Evolutionary conservation across 2,888 invertebrate species (phyloP), one percentile per base, ranked within the genome.

Genomic region (Ornithoptera alexandrae): DNA sequence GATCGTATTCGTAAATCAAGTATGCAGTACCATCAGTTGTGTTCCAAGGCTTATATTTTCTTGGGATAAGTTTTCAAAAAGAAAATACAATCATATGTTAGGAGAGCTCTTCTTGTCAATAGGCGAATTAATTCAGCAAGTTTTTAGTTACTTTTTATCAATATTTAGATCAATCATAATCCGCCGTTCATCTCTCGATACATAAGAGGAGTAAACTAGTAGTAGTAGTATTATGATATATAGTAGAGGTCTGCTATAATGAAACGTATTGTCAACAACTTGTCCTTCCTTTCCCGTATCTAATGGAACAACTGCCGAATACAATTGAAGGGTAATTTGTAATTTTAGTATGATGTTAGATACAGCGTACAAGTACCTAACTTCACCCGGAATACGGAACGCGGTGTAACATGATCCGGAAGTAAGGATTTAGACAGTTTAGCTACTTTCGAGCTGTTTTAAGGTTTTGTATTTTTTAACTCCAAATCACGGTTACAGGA

Each of bases 201-300:
- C 46, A 46, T 46, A 12, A 4, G 15, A 46, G 12, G 4, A 12
- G 46, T 46, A 12, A 46, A 46, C 46, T 46, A 46, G 15, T 15
- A 15, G 4, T 46, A 15, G 15, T 12, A 22, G 22, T 22, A 22
- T 22, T 22, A 22, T 22, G 22, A 22, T 22, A 15, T 8, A 8
- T 12, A 12, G 42, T 8, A 17, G 50, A 17, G 15, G 15, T 17
- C 1, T 15, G 5, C 50, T 18, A 17, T 50, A 15, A 50, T 50
- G 5, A 50, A 50, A 50, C 50, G 50, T 18, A 20, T 24, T 22
- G 58, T 58, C 15, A 24, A 58, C 20, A 39, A 42, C 20, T 60
- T 60, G 60, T 66, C 60, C 66, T 66, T 50, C 59, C 66, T 66
- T 66, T 60, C 24, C 66, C 66, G 53, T 66, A 30, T 61, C 67